Conservation (phyloP, 2,113 vertebrate genomes). For the Erythrolamprus reginae region DNA sequence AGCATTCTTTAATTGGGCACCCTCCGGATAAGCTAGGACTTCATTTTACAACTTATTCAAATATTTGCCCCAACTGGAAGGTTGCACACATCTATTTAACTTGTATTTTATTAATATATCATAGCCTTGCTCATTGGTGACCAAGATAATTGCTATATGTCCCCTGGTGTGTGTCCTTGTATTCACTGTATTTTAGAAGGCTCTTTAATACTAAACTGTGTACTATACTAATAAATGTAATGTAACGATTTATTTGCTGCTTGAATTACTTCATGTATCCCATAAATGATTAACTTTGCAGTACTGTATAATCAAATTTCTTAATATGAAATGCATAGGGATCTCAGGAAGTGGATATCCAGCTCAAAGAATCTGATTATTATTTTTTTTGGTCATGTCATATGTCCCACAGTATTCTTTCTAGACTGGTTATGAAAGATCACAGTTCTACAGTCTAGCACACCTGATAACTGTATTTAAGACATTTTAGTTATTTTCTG, state of each 20-base stretch:
- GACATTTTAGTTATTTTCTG: not conserved
- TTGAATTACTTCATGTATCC: not conserved
- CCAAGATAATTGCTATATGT: not conserved
- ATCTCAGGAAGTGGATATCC: not conserved
- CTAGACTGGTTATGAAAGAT: not conserved
- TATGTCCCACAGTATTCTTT: not conserved
- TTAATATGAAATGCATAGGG: not conserved
- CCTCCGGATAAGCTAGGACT: not conserved
- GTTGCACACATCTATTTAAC: not conserved
- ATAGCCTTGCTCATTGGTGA: not conserved
- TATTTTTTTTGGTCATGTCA: not conserved
- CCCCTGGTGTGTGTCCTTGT: not conserved
- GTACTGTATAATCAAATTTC: not conserved
- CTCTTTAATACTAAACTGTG: not conserved
- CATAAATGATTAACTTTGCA: not conserved
- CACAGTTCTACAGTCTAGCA: not conserved
- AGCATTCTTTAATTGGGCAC: not conserved
- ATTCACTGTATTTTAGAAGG: not conserved
- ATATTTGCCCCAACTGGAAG: not conserved
- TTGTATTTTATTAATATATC: not conserved
- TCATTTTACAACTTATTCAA: not conserved
- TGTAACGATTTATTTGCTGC: not conserved
- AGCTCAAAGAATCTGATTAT: not conserved
- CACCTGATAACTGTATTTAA: not conserved
- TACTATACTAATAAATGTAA: not conserved